Base-by-base conservation (phyloP, 2,888 invertebrate species). In the Chrysopilus asiliformis region DNA sequence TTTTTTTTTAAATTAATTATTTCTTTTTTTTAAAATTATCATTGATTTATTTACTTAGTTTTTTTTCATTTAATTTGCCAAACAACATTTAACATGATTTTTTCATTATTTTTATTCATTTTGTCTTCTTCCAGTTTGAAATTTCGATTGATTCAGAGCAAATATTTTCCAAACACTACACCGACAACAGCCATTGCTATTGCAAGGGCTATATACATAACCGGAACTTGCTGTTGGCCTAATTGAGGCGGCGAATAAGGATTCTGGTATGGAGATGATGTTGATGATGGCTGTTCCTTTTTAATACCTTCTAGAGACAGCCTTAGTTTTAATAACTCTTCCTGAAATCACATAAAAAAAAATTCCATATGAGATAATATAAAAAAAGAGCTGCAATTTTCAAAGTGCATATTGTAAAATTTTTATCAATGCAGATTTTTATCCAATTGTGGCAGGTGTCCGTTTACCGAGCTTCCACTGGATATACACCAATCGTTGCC, bases 121-220 rank as follows among this genome's bases (percentile, higher is more conserved):
- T 38, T 34, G 40, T 40, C 38, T 41, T 30, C 30, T 29, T 39
- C n/a, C 31, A 30, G 34, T 36, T 41, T 41, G 38, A 39, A 31
- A 58, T 58, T 53, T 46, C 50, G 49, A 51, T 49, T 52, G 57
- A 68, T 76, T 82, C 79, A 84, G 70, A 83, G 79, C 65, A 80
- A 66, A 67, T 77, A 81, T 67, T 83, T 84, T 60, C 83, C 83
- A 61, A 83, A 67, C 60, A 83, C 68, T 57, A 83, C 71, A 58
- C 83, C 81, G 57, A 82, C 60, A 46, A 83, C 58, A 48, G 76
- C 76, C 66, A 79, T 71, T 52, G 71, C 70, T 52, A 83, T 58
- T 46, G 78, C 76, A 49, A 75, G 64, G 49, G 69, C 72, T 48
- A 82, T 63, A 67, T 73, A 76, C 45, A 77, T 69, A 66, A 71